Conservation (phyloP, 1,140 invertebrate genomes). For the Drosophila auraria region DNA sequence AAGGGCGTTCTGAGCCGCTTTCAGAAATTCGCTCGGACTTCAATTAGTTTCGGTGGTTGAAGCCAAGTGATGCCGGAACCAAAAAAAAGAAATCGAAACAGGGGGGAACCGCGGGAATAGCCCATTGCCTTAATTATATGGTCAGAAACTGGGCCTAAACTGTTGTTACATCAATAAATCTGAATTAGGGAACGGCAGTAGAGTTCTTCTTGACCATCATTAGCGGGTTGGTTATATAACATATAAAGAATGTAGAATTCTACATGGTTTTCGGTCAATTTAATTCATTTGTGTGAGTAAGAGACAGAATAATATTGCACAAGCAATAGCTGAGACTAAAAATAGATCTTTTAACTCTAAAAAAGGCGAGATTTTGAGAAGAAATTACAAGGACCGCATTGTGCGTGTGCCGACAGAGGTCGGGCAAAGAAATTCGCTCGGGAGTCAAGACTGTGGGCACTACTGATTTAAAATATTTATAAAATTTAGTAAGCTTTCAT, state of each 20-base stretch:
- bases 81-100: slow-evolving; percentile 8
- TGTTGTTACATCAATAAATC: slow-evolving; percentile 20
- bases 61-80: no score
- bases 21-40: slow-evolving; percentile 9
- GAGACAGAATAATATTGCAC: no score
- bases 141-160: not conserved
- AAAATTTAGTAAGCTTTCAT: no score
- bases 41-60: slow-evolving; percentile 23
- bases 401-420: no score
- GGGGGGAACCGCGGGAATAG: not conserved
- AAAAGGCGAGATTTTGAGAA: no score
- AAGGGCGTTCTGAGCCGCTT: slow-evolving; percentile 3
- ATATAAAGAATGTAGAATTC: not conserved
- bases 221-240: not conserved
- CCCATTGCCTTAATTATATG: slow-evolving; percentile 17
- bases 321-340: no score
- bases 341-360: no score
- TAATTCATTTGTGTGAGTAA: no score
- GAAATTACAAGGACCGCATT: no score
- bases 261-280: not conserved
- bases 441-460: no score
- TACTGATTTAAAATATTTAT: no score
- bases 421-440: no score
- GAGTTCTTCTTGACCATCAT: slow-evolving; percentile 11
- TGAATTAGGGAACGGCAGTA: not conserved